A percentile compares a stretch with the other conserved stretches of the same genome.
These are phyloP conservation scores for Drosophila seguyi DNA, from an alignment of 1,140 invertebrate species.

Conservation along the genomic window DNA sequence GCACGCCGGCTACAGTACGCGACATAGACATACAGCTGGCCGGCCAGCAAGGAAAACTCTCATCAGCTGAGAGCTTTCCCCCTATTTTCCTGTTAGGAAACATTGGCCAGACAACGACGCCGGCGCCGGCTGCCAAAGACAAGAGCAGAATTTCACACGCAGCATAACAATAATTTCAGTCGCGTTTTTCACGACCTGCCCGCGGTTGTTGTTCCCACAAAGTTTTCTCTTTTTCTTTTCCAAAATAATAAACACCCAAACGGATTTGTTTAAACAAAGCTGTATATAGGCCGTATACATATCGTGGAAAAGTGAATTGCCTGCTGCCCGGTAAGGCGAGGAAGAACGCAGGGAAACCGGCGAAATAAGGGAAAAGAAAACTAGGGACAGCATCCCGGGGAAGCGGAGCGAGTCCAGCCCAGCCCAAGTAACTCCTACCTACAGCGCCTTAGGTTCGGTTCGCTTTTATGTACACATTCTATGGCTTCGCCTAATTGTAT, in stretches of 20 bases:
- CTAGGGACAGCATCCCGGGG: conserved; percentile 29
- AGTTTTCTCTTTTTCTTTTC: conserved; percentile 17
- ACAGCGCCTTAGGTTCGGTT: conserved; percentile 33
- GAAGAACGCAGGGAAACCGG: conserved; percentile 16
- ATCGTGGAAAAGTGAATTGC: conserved; percentile 10
- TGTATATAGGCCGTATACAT: conserved; percentile 30
- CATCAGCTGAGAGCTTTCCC: conserved; percentile 72
- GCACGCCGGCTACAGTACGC: conserved; percentile 28
- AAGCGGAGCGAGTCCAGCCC: conserved; percentile 9
- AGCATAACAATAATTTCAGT: conserved; percentile 79
- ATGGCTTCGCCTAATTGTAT: conserved; percentile 53
- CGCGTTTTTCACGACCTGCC: conserved; percentile 74
- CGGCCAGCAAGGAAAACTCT: background rate
- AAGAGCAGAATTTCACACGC: conserved; percentile 72
- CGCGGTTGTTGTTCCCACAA: conserved; percentile 67
- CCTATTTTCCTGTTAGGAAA: conserved; percentile 64
- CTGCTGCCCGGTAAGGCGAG: conserved; percentile 2
- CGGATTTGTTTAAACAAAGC: conserved; percentile 47
- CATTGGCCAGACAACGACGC: conserved; percentile 67
- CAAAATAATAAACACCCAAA: conserved; percentile 13
- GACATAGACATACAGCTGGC: background rate
- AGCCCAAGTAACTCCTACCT: conserved; percentile 11
- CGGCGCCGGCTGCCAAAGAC: conserved; percentile 46
- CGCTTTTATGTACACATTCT: conserved; percentile 42
- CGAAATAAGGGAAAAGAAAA: conserved; percentile 11